These are phyloP conservation scores for Eretmocerus hayati DNA, from an alignment of 2,888 invertebrate genomes.

Conservation along the genomic window DNA sequence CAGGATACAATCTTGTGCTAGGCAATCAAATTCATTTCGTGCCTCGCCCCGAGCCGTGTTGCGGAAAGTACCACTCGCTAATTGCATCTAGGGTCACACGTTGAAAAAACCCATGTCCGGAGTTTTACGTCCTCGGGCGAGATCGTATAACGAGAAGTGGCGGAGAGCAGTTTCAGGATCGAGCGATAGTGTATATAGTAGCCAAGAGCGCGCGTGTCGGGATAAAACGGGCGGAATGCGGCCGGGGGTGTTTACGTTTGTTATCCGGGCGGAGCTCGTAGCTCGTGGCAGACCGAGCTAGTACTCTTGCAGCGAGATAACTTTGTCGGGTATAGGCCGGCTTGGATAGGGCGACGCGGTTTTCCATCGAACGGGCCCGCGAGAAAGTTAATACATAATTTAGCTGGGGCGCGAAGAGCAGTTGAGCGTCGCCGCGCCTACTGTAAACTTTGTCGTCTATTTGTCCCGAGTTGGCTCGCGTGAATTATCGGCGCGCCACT, in stretches of 20 bases:
- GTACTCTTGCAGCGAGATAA: conserved; percentile 2
- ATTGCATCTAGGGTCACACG: too few relatives aligned
- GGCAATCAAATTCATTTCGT: too few relatives aligned
- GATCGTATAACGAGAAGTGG: neutral
- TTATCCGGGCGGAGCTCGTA: conserved; percentile 3
- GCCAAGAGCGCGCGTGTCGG: neutral
- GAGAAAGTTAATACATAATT: conserved; percentile 24
- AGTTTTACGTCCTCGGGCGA: neutral
- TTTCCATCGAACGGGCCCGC: conserved; percentile 17
- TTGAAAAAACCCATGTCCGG: too few relatives aligned
- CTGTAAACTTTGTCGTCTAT: conserved; percentile 24
- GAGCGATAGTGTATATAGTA: neutral
- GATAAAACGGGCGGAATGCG: neutral
- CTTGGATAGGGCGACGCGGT: too few relatives aligned
- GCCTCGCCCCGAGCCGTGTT: too few relatives aligned
- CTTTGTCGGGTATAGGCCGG: too few relatives aligned
- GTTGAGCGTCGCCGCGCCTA: conserved; percentile 19
- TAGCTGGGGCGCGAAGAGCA: conserved; percentile 11
- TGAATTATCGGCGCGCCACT: conserved; percentile 22
- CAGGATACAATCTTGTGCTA: too few relatives aligned
- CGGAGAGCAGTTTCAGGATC: neutral
- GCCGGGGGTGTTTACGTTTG: conserved; percentile 4
- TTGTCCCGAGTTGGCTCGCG: conserved; percentile 23
- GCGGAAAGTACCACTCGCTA: too few relatives aligned
- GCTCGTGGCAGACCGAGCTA: too few relatives aligned